A percentile compares a stretch with the other conserved stretches of the same genome.
These are phyloP conservation scores for Spatulosminthurus flaviceps DNA, from an alignment of 2,888 invertebrate species.

Conservation along the genomic window DNA sequence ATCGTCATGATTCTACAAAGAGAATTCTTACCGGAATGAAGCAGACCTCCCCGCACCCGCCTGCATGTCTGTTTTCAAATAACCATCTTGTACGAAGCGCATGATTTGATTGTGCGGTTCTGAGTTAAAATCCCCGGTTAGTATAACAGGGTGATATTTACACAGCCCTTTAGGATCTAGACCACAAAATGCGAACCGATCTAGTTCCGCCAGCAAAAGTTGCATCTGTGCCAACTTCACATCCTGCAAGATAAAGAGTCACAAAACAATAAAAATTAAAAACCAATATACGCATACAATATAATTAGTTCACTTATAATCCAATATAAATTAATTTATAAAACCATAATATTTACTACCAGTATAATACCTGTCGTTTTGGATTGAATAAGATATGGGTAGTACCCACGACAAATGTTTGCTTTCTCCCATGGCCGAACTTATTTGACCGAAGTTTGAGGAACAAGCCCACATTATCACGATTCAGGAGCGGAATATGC, in stretches of 20 bases:
- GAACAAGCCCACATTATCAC: slow-evolving; percentile 88
- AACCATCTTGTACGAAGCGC: slow-evolving; percentile 74
- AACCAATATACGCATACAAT: not conserved
- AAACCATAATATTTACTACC: not conserved
- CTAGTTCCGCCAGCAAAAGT: slow-evolving; percentile 84
- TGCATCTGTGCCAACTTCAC: slow-evolving; percentile 89
- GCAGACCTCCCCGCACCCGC: not conserved
- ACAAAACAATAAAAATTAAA: not conserved
- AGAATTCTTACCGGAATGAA: slow-evolving; percentile 2
- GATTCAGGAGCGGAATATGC: slow-evolving; percentile 74
- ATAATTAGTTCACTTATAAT: no score
- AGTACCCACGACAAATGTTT: slow-evolving; percentile 81
- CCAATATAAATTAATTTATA: not conserved
- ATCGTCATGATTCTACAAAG: no score
- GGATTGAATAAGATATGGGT: slow-evolving; percentile 96
- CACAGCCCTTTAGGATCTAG: slow-evolving; percentile 65
- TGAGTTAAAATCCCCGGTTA: slow-evolving; percentile 95
- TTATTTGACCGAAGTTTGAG: slow-evolving; percentile 72
- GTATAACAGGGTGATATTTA: slow-evolving; percentile 78
- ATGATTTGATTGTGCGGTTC: slow-evolving; percentile 78
- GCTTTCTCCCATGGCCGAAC: slow-evolving; percentile 65
- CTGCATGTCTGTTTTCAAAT: not conserved
- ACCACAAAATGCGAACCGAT: slow-evolving; percentile 74
- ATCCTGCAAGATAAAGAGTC: slow-evolving; percentile 70
- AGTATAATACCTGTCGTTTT: slow-evolving; percentile 69